Evolutionary conservation across 2,113 vertebrate genomes (phyloP), one percentile per base, ranked within the genome.

Genomic region (Salvelinus fontinalis): DNA sequence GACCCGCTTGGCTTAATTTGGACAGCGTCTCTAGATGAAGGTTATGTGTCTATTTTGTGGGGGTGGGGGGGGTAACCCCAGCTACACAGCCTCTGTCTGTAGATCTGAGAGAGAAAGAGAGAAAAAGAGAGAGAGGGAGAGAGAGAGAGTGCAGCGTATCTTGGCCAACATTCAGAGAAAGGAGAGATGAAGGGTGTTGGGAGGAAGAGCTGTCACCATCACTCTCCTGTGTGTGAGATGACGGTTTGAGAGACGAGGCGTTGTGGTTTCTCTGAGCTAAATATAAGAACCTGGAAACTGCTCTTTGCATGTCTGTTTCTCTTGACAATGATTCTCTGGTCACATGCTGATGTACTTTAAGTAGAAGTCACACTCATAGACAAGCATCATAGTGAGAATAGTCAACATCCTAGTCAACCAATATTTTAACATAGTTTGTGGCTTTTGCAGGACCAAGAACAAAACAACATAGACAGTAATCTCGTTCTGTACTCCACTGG

Each of bases 201-300:
- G 54, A 78, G 59, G 75, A 74, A 68, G 79, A 83, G 7, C 27
- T 80, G 74, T 64, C 69, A 75, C 65, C 71, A 68, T 67, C 75
- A 68, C 54, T 77, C 67, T 76, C 54, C 67, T 29, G 62, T 76
- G 67, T 71, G 51, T 71, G 66, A 79, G 76, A 74, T 34, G 76
- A 80, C 77, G 57, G 81, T 79, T 54, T 83, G 71, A 81, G 49
- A 78, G 66, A 71, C 60, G 39, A 81, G 72, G n/a, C 59, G 31
- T 62, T 59, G 80, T 75, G 73, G 74, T 83, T 77, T 81, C 59
- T 26, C 77, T 57, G 39, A 18, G 77, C 80, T 84, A 80, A 83
- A 83, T 81, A 73, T 84, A 81, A 75, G 44, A 81, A 79, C 71
- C 66, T 71, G 70, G 20, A 74, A 79, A 77, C 57, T 59, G 26